Base-by-base conservation (phyloP, 2,113 vertebrate species). In the Macrotus californicus region DNA sequence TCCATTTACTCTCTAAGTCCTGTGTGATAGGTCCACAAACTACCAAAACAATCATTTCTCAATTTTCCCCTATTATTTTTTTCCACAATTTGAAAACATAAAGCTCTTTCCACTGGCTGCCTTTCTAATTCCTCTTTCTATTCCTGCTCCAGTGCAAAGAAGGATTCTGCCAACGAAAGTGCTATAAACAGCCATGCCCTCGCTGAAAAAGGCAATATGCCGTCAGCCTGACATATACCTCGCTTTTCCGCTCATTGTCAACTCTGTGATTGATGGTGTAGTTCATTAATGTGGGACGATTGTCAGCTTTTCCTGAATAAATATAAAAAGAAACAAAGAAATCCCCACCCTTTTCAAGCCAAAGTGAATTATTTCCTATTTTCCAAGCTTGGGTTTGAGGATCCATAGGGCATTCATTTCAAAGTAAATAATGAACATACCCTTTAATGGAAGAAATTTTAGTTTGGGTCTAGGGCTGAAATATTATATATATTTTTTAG, bases 311-410 rank as follows among this genome's bases (percentile, higher is more conserved):
- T 99, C 99, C 99, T 99, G 99, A 99, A 99, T 98, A 99, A 99
- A 99, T 99, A 99, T 99, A 99, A 99, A 99, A 99, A 99, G 99
- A 99, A 99, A 99, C 99, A 99, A 99, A 99, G 99, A 99, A 99
- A 99, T 98, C 98, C 97, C 98, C 99, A 99, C 98, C 98, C 98
- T 98, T 98, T 97, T 98, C 97, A 98, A 98, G 97, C 98, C 98
- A 98, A 93, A 97, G 98, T 98, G 98, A 98, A 99, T 98, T 98
- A 98, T 98, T 99, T 99, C 98, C 98, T 98, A 98, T 98, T 98
- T 98, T 98, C 97, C 98, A 98, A 96, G 97, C 97, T 98, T 98
- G 94, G 91, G 97, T 97, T 98, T 97, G 98, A 98, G 95, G 91
- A 98, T 98, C 95, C 98, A 98, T 94, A 94, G 91, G 87, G 92